Evolutionary conservation across 2,888 invertebrate species (phyloP), one percentile per base, ranked within the genome.

Genomic region (Cybosia mesomella): DNA sequence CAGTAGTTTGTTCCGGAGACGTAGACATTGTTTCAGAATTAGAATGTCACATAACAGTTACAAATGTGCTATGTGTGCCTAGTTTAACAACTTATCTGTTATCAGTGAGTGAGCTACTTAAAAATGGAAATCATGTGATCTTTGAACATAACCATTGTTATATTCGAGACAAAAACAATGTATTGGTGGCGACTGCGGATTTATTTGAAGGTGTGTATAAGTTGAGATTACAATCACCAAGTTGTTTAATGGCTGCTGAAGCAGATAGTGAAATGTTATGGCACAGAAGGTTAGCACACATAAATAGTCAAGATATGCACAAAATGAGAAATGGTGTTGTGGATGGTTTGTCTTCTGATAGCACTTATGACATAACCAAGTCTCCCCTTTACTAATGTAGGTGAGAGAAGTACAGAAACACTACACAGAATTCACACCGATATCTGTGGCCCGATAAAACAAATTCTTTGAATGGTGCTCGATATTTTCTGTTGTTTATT

Each of bases 191-290:
- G 7, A 21, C n/a, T 0, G 62, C 62, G 0, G 32, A 11, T 28
- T 53, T 28, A 54, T n/a, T n/a, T 21, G 21, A 53, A 21, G 62
- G 62, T 11, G 62, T 62, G 1, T 62, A 62, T 21, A 62, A 62
- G 53, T 21, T 62, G 28, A 9, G 49, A 8, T 43, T 28, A 4
- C n/a, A 62, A 0, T 4, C 24, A 10, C 43, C 11, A 9, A 34
- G 10, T 21, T 59, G n/a, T 39, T 2, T 59, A 36, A 0, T 59
- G 36, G 21, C 53, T 1, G 39, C 60, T 24, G n/a, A n/a, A 0
- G 15, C 28, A 34, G 34, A n/a, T 21, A 58, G 9, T 7, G 58
- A n/a, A 4, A 32, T 0, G 2, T 13, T 58, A 21, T 58, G 58
- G 58, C 58, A 58, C 34, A 58, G 58, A 21, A 58, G 58, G 4